phyloP scores from a whole-genome alignment of 2,113 vertebrate species.

The Xyrauchen texanus region DNA sequence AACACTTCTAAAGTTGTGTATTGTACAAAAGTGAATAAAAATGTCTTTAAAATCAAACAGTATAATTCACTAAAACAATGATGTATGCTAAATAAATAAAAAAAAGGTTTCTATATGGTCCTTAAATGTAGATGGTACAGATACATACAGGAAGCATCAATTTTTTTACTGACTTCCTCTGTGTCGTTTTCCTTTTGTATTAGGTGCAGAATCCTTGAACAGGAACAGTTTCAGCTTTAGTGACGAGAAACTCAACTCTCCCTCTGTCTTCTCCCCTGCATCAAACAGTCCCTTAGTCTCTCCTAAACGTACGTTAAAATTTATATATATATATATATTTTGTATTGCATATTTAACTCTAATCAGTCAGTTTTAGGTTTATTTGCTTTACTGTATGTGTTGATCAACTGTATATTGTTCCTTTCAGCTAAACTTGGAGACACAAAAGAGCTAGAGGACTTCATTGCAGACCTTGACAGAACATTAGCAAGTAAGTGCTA shows the following conservation, averaged over 20 bases:
- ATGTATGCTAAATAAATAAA: too few species aligned
- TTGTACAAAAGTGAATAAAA: background rate
- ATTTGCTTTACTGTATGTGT: background rate
- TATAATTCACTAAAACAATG: too few species aligned
- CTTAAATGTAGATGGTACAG: too few species aligned
- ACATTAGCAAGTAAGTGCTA: slow-evolving; percentile 90
- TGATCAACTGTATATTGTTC: slow-evolving; percentile 22
- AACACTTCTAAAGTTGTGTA: too few species aligned
- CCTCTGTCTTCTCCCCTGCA: slow-evolving; percentile 73
- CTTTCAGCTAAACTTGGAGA: slow-evolving; percentile 92
- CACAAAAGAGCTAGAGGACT: slow-evolving; percentile 96
- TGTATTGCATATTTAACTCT: too few species aligned
- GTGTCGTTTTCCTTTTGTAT: background rate
- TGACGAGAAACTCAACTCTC: slow-evolving; percentile 90
- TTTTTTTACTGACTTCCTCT: background rate
- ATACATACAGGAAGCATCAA: background rate
- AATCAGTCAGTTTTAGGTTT: background rate
- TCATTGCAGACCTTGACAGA: slow-evolving; percentile 95
- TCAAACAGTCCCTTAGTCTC: slow-evolving; percentile 73
- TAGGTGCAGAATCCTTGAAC: slow-evolving; percentile 89
- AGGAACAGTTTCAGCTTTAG: slow-evolving; percentile 93
- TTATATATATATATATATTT: too few species aligned
- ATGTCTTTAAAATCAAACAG: too few species aligned
- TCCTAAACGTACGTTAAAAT: slow-evolving; percentile 79
- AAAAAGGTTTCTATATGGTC: too few species aligned